Percentiles rank a stretch among this genome's conserved stretches.
These are phyloP conservation scores for Anguilla megastoma DNA, from an alignment of 2,797 vertebrate genomes.

Conservation along the genomic window DNA sequence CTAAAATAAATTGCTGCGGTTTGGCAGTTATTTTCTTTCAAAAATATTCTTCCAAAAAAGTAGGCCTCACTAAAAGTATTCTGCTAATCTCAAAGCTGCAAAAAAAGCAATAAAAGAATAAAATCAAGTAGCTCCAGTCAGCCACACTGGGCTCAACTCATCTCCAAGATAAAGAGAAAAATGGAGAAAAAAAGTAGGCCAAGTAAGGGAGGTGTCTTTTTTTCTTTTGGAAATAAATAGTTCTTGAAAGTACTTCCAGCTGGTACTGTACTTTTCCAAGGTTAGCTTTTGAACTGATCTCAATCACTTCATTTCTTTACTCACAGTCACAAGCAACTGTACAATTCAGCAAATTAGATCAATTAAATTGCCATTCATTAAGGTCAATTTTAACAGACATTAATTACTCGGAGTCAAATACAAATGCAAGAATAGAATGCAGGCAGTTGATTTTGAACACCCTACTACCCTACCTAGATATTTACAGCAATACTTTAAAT, in stretches of 20 bases:
- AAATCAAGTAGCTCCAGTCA: neutral
- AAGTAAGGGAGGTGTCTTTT: constrained; percentile 27
- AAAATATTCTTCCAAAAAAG: neutral
- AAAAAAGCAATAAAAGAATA: neutral
- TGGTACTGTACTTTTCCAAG: constrained; percentile 29
- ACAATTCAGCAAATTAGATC: neutral
- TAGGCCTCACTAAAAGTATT: neutral
- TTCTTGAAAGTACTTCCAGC: constrained; percentile 40
- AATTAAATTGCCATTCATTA: constrained; percentile 1
- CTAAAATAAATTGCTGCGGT: neutral
- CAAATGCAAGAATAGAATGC: neutral
- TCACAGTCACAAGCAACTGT: neutral
- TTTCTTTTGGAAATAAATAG: constrained; percentile 41
- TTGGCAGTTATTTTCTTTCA: neutral
- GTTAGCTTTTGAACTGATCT: constrained; percentile 18
- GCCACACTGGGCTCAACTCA: neutral
- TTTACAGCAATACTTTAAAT: neutral
- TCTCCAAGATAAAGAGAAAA: neutral
- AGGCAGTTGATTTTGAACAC: neutral
- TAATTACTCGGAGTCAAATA: neutral
- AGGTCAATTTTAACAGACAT: neutral
- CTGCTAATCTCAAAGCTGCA: neutral
- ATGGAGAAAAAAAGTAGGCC: constrained; percentile 16
- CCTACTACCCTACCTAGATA: neutral
- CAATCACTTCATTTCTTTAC: neutral